Percentiles rank a stretch among this genome's conserved stretches.
phyloP scores from a whole-genome alignment of 1,140 invertebrate species.

The Zelostemma sp. region DNA sequence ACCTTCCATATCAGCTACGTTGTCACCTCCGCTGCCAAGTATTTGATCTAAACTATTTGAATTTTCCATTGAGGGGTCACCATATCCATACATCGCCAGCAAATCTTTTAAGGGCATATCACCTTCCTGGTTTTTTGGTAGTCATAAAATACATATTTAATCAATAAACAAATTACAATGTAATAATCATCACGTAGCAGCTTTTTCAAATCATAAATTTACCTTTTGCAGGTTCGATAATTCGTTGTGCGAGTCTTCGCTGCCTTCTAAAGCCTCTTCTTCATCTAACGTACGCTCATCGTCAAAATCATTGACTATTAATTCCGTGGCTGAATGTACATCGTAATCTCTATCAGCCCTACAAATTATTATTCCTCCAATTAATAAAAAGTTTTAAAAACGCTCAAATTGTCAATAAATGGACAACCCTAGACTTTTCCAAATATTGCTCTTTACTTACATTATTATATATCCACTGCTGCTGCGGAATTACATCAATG shows the following conservation, averaged over 20 bases:
- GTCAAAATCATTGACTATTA: conserved; percentile 97
- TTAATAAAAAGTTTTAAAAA: not conserved
- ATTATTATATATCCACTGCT: no score
- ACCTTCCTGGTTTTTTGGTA: conserved; percentile 70
- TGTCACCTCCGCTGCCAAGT: conserved; percentile 55
- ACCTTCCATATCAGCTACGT: conserved; percentile 50
- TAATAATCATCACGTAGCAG: no score
- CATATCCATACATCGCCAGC: conserved; percentile 88
- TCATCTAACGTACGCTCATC: conserved; percentile 96
- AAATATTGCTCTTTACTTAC: no score
- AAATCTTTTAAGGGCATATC: conserved; percentile 96
- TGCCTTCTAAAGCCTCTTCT: conserved; percentile 93
- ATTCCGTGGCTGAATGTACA: conserved; percentile 83
- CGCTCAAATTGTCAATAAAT: no score
- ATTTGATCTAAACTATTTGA: conserved; percentile 61
- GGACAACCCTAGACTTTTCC: no score
- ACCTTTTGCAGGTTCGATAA: conserved; percentile 89
- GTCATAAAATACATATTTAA: not conserved
- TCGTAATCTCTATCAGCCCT: conserved; percentile 72
- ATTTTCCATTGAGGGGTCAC: conserved; percentile 61
- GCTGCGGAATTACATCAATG: no score
- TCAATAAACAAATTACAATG: not conserved
- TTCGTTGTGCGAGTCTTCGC: conserved; percentile 89
- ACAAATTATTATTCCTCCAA: conserved; percentile 9
- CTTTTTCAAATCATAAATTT: conserved; percentile 13